Percentiles rank a stretch among this genome's conserved stretches.
These are phyloP conservation scores for Drosophila lowei DNA, from an alignment of 1,140 invertebrate species.

Conservation along the genomic window DNA sequence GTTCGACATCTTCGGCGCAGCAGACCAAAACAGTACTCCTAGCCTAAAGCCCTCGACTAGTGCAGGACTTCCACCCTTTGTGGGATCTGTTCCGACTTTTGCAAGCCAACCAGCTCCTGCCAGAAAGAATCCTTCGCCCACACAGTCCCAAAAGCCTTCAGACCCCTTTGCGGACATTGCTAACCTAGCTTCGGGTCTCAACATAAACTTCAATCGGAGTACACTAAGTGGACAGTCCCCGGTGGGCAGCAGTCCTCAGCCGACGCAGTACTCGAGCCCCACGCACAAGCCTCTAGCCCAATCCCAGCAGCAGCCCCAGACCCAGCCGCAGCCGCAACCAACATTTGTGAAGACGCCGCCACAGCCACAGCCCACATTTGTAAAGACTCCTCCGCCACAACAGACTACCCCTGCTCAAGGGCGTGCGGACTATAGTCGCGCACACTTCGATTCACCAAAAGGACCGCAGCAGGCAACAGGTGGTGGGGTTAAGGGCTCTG, in stretches of 20 bases:
- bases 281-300: slow-evolving; percentile 62
- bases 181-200: slow-evolving; percentile 81
- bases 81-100: slow-evolving; percentile 59
- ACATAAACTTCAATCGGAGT: slow-evolving; percentile 76
- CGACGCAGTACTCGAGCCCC: slow-evolving; percentile 83
- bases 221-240: slow-evolving; percentile 70
- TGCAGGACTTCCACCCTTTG: slow-evolving; percentile 48
- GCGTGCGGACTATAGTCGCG: slow-evolving; percentile 86
- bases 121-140: slow-evolving; percentile 61
- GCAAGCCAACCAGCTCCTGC: slow-evolving; percentile 63
- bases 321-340: slow-evolving; percentile 39
- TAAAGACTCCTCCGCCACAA: slow-evolving; percentile 21
- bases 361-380: slow-evolving; percentile 29
- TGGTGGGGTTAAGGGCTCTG: slow-evolving; percentile 84
- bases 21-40: slow-evolving; percentile 39
- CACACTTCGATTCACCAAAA: slow-evolving; percentile 86
- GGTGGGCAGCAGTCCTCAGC: slow-evolving; percentile 70
- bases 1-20: slow-evolving; percentile 78
- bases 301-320: slow-evolving; percentile 18
- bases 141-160: slow-evolving; percentile 56
- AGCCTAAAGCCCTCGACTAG: slow-evolving; percentile 45
- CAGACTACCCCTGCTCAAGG: slow-evolving; percentile 22
- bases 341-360: slow-evolving; percentile 36
- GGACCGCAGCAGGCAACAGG: slow-evolving; percentile 50
- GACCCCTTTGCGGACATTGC: slow-evolving; percentile 86